Percentiles rank a stretch among this genome's conserved stretches.
These are phyloP conservation scores for Silurus aristotelis DNA, from an alignment of 2,797 vertebrate genomes.

Conservation along the genomic window DNA sequence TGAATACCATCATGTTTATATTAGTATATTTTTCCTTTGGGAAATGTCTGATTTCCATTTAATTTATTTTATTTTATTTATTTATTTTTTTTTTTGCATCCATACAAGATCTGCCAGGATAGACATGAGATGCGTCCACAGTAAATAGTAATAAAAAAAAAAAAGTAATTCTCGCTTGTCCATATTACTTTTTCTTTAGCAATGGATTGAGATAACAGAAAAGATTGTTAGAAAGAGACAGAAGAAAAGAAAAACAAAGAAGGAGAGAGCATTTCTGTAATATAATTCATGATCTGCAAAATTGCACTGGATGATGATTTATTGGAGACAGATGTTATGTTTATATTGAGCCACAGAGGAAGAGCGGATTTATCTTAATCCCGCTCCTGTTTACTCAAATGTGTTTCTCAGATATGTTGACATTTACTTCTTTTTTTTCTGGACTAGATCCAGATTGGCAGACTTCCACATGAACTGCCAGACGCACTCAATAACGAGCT, in stretches of 20 bases:
- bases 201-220: conserved; percentile 7
- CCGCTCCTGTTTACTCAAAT: conserved; percentile 23
- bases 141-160: conserved; percentile 10
- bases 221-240: conserved; percentile 27
- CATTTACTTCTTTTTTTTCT: conserved; percentile 39
- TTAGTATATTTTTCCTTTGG: too few species aligned
- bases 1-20: background rate
- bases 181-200: background rate
- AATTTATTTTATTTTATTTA: too few species aligned
- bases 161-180: background rate
- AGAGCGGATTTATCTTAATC: conserved; percentile 35
- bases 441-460: conserved; percentile 84
- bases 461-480: conserved; percentile 93
- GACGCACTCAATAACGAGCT: conserved; percentile 81
- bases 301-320: conserved; percentile 21
- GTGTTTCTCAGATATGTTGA: conserved; percentile 6
- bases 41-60: too few species aligned
- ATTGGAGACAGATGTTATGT: conserved; percentile 16
- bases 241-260: background rate
- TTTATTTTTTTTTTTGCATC: background rate
- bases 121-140: background rate
- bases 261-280: background rate
- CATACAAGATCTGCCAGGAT: background rate
- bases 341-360: conserved; percentile 15
- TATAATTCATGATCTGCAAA: conserved; percentile 23